phyloP scores from a whole-genome alignment of 2,797 vertebrate species.

The Orientallactaga sibirica region DNA sequence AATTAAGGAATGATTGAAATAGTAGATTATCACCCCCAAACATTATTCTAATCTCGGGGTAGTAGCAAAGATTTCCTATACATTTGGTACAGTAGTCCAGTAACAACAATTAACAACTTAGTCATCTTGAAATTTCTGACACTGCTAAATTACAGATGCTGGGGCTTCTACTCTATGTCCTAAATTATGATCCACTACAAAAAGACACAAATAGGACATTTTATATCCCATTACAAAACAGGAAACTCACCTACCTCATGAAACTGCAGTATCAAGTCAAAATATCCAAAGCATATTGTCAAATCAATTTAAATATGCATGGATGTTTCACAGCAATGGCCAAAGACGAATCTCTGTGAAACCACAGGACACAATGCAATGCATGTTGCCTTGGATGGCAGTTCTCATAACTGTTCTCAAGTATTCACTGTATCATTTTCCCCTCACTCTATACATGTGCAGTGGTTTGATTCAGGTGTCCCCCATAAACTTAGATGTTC shows the following conservation, averaged over 20 bases:
- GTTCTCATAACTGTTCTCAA: neutral
- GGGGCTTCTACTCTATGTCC: neutral
- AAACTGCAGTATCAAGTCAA: neutral
- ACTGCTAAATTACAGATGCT: constrained; percentile 1
- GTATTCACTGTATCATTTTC: neutral
- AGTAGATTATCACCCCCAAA: neutral
- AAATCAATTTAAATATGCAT: constrained; percentile 43
- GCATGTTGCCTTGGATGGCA: neutral
- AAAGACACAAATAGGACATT: neutral
- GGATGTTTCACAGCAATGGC: neutral
- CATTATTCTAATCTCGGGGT: neutral
- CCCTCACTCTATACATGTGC: neutral
- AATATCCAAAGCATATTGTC: constrained; percentile 6
- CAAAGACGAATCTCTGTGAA: neutral
- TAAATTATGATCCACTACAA: neutral
- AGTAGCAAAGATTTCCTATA: neutral
- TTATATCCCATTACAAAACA: neutral
- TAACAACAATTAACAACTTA: neutral
- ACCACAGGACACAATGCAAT: neutral
- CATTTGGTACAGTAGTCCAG: neutral
- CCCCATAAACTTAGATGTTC: too few species aligned
- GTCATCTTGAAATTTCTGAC: constrained; percentile 34
- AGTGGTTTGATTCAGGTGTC: too few species aligned
- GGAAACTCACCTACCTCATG: neutral
- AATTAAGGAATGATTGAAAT: neutral